Conservation (phyloP, 2,113 vertebrate genomes). For the Ptychochromis oligacanthus region DNA sequence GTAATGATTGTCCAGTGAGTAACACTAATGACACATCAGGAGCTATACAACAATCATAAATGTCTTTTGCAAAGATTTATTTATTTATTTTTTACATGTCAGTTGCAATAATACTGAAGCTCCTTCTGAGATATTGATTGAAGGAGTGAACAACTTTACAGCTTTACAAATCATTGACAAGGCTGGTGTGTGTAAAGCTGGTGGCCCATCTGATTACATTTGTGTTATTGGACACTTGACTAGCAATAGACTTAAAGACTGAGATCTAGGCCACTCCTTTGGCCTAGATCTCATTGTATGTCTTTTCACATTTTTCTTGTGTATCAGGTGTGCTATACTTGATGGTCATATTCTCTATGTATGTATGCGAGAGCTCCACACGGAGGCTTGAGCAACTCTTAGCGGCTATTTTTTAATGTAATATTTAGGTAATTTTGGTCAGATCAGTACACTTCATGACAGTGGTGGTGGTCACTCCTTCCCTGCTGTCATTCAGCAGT, state of each 20-base stretch:
- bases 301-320: background rate
- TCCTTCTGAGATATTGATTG: background rate
- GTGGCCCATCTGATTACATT: constrained; percentile 43
- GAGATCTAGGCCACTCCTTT: constrained; percentile 10
- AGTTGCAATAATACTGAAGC: background rate
- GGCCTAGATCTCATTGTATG: constrained; percentile 13
- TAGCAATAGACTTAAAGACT: constrained; percentile 8
- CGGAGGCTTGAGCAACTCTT: constrained; percentile 57
- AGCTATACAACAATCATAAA: constrained; percentile 36
- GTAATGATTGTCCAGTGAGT: constrained; percentile 45
- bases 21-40: constrained; percentile 50
- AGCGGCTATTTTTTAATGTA: constrained; percentile 59
- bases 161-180: constrained; percentile 63
- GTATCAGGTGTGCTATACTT: background rate
- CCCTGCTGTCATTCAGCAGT: constrained; percentile 20
- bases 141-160: constrained; percentile 39
- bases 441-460: constrained; percentile 64
- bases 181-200: constrained; percentile 30
- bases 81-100: constrained; percentile 1
- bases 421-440: constrained; percentile 65
- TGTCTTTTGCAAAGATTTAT: constrained; percentile 39
- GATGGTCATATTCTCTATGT: background rate
- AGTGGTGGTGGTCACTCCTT: constrained; percentile 41
- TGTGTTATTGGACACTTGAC: constrained; percentile 64
- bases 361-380: constrained; percentile 27